Base-by-base conservation (phyloP, 2,888 invertebrate genomes). In the Macrophya annulata region DNA sequence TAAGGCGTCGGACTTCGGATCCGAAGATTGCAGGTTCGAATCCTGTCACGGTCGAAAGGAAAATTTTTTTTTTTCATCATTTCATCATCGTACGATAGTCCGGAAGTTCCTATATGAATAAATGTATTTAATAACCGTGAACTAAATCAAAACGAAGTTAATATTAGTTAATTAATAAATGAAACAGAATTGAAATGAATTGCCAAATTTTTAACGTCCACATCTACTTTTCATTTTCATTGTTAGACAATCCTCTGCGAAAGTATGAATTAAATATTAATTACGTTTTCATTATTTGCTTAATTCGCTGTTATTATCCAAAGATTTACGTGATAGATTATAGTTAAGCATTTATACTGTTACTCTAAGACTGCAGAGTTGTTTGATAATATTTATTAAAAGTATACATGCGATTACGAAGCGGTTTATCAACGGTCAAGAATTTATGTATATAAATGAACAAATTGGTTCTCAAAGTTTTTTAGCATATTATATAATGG, bases 11-110 rank as follows among this genome's bases (percentile, higher is more conserved):
- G 93, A 94, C 94, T 94, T 94, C 94, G 94, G 93, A 94, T 94
- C 94, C 94, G 94, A 94, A 94, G 94, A 94, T 94, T 94, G 94
- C 94, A 94, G 94, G 94, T 94, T 94, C 94, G 94, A 94, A 93
- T 94, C 94, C 94, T 94, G 94, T 94, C 94, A 94, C 94, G 94
- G 94, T 94, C 93, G 93, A 89, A 59, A 37, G 8, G 8, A 48
- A 72, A 48, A 86, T 88, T 89, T 89, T 89, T 91, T 88, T 88
- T 25, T 31, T 3, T 1, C 31, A 2, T 4, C 4, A 21, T 74
- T 45, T n/a, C 21, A 21, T 21, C 21, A 68, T 45, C 45, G n/a
- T 3, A 12, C 10, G 25, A 74, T 45, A 21, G 25, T 12, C 45
- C 10, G 21, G 15, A 45, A n/a, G 25, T 17, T 62, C 21, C 25